phyloP scores from a whole-genome alignment of 1,140 invertebrate species.

The Hirudo medicinalis region DNA sequence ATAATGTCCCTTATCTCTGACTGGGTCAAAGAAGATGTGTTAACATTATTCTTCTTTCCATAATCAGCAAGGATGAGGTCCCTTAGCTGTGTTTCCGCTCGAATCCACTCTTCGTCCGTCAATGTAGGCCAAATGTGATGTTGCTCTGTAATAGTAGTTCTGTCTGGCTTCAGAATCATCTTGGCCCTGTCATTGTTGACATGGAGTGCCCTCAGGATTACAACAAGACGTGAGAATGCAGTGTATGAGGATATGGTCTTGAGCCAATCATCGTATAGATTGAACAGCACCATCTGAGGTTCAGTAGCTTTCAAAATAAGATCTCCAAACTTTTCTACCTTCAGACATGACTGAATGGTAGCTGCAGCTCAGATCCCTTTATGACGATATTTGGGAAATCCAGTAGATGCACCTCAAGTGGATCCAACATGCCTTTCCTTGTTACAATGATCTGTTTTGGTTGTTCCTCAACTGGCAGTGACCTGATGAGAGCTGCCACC shows the following conservation, averaged over 20 bases:
- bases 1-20: conserved; percentile 99
- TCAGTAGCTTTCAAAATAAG: conserved; percentile 97
- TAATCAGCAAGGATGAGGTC: conserved; percentile 97
- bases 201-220: conserved; percentile 89
- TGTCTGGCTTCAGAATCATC: conserved; percentile 93
- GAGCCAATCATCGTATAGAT: conserved; percentile 98
- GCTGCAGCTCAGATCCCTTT: conserved; percentile 93
- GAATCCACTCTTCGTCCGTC: conserved; percentile 97
- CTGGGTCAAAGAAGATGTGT: conserved; percentile 93
- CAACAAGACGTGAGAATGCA: conserved; percentile 52
- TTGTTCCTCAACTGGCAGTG: conserved; percentile 96
- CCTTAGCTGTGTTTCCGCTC: conserved; percentile 86
- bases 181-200: conserved; percentile 98
- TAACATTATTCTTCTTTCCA: conserved; percentile 99
- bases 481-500: conserved; percentile 96
- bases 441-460: conserved; percentile 99
- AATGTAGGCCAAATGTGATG: conserved; percentile 99
- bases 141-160: conserved; percentile 92
- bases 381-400: conserved; percentile 99
- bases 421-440: conserved; percentile 54
- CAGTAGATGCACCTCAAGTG: conserved; percentile 68
- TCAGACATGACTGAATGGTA: conserved; percentile 96
- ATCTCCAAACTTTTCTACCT: conserved; percentile 94
- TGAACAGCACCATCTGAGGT: conserved; percentile 99
- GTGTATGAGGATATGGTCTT: conserved; percentile 52